Evolutionary conservation across 2,797 vertebrate species (phyloP).

Genomic region (Peromyscus eremicus): DNA sequence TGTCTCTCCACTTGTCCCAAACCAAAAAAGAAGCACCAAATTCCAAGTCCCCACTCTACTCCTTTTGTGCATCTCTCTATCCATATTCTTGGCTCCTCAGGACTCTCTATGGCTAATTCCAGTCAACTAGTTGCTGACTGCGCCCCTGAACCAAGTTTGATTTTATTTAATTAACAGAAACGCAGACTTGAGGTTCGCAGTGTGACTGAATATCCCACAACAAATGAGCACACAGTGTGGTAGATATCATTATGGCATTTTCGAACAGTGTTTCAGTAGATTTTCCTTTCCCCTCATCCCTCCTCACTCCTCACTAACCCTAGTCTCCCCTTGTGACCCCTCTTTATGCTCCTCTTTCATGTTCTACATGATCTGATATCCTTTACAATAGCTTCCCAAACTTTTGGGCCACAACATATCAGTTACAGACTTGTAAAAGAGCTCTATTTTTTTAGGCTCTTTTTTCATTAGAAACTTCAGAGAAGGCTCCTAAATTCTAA

Average conservation of each 20-base stretch:
- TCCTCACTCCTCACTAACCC: too few species aligned
- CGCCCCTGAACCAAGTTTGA: neutral
- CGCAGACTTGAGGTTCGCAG: neutral
- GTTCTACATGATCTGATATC: neutral
- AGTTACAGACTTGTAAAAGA: neutral
- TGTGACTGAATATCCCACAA: neutral
- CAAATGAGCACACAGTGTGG: neutral
- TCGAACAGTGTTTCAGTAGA: neutral
- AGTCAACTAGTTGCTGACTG: neutral
- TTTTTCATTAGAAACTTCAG: constrained; percentile 1
- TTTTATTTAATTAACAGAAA: neutral
- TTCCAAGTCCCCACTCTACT: too few species aligned
- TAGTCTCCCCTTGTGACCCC: neutral
- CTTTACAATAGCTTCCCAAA: neutral
- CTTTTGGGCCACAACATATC: constrained; percentile 6
- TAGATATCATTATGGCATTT: neutral
- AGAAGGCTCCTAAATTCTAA: neutral
- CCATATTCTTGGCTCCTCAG: neutral
- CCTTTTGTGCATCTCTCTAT: neutral
- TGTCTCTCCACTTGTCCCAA: neutral
- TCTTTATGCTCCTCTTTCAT: too few species aligned
- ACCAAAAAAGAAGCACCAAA: neutral
- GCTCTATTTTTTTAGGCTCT: neutral
- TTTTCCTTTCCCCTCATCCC: neutral
- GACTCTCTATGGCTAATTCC: too few species aligned